These are phyloP conservation scores for Diadegma fenestrale DNA, from an alignment of 2,888 invertebrate species.

Conservation along the genomic window DNA sequence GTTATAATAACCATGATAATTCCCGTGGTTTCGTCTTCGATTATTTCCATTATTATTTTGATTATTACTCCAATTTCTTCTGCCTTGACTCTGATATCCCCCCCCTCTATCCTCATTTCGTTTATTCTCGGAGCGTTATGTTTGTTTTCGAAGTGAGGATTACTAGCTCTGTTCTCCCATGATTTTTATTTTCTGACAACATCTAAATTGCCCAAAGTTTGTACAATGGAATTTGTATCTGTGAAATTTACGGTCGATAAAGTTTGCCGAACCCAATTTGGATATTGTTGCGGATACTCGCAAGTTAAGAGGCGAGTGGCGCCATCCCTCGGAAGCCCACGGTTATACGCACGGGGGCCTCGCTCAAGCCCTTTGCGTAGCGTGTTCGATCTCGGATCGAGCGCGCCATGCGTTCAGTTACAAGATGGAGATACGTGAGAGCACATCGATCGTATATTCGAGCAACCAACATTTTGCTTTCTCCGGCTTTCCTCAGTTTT, in stretches of 20 bases:
- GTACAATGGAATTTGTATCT: not conserved
- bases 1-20: not conserved
- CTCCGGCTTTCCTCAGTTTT: too few relatives aligned
- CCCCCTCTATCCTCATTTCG: not conserved
- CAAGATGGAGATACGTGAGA: too few relatives aligned
- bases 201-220: not conserved
- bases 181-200: not conserved
- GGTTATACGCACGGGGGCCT: too few relatives aligned
- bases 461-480: too few relatives aligned
- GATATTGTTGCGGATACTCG: too few relatives aligned
- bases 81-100: not conserved
- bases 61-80: not conserved
- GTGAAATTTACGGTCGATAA: not conserved
- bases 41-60: not conserved
- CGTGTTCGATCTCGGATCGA: too few relatives aligned
- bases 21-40: not conserved
- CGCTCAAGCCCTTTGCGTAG: too few relatives aligned
- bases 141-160: not conserved
- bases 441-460: too few relatives aligned
- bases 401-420: too few relatives aligned
- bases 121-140: not conserved
- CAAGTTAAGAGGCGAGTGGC: too few relatives aligned
- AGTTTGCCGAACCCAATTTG: not conserved
- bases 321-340: too few relatives aligned
- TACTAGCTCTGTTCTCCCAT: not conserved